phyloP scores from a whole-genome alignment of 2,888 invertebrate genomes.

The Lasioglossum lativentre region DNA sequence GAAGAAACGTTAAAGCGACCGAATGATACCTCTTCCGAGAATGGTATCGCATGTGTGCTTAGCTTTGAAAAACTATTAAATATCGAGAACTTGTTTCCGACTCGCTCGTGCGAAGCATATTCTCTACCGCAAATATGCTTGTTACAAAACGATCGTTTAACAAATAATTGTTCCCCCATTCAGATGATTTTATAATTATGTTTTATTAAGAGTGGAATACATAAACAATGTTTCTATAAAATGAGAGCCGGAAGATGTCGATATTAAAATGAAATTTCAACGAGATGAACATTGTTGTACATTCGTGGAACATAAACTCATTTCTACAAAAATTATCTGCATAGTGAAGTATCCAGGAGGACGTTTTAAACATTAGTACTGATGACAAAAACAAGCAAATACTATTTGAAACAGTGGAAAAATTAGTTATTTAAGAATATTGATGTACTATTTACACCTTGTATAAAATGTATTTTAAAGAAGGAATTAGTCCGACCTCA shows the following conservation, averaged over 20 bases:
- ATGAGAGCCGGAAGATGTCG: neutral
- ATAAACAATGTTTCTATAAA: neutral
- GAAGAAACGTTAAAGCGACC: constrained; percentile 59
- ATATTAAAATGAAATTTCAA: neutral
- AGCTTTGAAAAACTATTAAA: constrained; percentile 16
- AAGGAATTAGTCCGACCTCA: neutral
- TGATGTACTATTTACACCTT: neutral
- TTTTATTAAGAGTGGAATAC: neutral
- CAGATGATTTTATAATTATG: neutral
- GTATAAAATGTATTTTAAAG: neutral
- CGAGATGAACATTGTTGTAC: neutral
- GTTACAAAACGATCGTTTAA: neutral
- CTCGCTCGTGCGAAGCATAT: neutral
- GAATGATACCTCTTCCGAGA: constrained; percentile 42
- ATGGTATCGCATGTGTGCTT: neutral
- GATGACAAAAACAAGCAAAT: neutral
- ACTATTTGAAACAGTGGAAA: neutral
- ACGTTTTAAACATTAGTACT: neutral
- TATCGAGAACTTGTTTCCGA: neutral
- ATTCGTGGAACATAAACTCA: neutral
- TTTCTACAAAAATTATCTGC: neutral
- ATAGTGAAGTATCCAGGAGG: neutral
- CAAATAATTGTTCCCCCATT: neutral
- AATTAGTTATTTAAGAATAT: neutral
- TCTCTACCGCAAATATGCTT: neutral